Evolutionary conservation across 2,888 invertebrate species (phyloP), one percentile per base, ranked within the genome.

Genomic region (Nemotelus pantherinus): DNA sequence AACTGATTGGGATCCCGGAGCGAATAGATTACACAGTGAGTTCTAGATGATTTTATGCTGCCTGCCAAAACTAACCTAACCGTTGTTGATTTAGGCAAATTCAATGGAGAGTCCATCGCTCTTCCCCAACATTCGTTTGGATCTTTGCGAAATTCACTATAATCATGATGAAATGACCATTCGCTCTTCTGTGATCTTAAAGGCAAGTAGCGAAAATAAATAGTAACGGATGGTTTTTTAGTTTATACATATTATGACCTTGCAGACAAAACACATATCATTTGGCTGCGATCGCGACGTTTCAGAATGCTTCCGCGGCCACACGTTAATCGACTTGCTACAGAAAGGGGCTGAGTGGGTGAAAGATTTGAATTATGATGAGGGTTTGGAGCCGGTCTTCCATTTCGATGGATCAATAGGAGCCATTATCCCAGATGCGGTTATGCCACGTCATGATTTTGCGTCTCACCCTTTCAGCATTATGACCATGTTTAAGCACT

Each of bases 321-420:
- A 82, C 6, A 80, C 80, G 2, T 77, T 87, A 2, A 82, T 83
- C 41, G 84, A 87, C 79, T 80, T 87, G 2, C 77, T 87, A 44
- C 87, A 86, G 0, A 85, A 85, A 0, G 93, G 92, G 83, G 91
- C 92, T 77, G 93, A 94, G 84, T 95, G 95, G 95, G 94, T 94
- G 0, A 93, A 93, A 83, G 91, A 93, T 71, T 87, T 95, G 58
- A 94, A 93, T 81, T 93, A 93, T n/a, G 95, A 95, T 83, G 93
- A 95, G 84, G 95, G 93, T 82, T 92, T 93, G 71, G 97, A 97
- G 85, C 95, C 97, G 84, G 95, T 98, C 88, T 98, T 96, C 88
- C 95, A 95, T 84, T 99, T 99, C 87, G 98, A 99, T 88, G 99
- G 99, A 58, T 93, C 92, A 76, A 95, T 95, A 1, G 96, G 97